Conservation (phyloP, 2,113 vertebrate species). For the Tachuris rubrigastra region DNA sequence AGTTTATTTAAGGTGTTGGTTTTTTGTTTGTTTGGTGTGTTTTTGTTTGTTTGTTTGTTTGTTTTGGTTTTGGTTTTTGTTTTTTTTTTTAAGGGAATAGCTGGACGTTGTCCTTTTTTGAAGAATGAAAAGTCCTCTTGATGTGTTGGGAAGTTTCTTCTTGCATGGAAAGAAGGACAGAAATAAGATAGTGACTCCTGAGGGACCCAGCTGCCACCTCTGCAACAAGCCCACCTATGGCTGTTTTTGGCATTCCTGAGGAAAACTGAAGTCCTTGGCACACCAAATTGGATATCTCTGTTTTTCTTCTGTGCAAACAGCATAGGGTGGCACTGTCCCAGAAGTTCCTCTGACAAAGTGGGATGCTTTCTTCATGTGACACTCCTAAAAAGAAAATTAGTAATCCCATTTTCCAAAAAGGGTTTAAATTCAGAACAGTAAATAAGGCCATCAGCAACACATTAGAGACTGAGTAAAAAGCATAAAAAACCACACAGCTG, state of each 20-base stretch:
- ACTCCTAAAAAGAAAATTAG: neutral
- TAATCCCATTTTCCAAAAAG: neutral
- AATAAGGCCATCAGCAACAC: neutral
- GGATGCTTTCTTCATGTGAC: neutral
- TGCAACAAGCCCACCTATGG: neutral
- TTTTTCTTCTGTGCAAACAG: neutral
- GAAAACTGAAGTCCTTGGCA: neutral
- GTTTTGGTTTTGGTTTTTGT: neutral
- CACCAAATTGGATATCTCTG: neutral
- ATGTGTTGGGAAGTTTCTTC: neutral
- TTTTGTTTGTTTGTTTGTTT: neutral
- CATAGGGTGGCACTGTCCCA: neutral
- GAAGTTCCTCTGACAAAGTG: neutral
- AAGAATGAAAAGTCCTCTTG: neutral
- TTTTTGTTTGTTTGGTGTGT: too few relatives aligned
- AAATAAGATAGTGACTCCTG: neutral
- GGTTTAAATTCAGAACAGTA: neutral
- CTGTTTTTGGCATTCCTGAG: neutral
- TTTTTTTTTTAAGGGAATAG: neutral
- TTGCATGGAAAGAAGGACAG: fast-evolving
- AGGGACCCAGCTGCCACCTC: neutral
- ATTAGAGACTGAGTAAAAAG: neutral
- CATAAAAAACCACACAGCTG: neutral
- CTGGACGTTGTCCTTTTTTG: neutral
- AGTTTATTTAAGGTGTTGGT: neutral